Evolutionary conservation across 2,888 invertebrate genomes (phyloP).

Genomic region (Coenonympha arcania): DNA sequence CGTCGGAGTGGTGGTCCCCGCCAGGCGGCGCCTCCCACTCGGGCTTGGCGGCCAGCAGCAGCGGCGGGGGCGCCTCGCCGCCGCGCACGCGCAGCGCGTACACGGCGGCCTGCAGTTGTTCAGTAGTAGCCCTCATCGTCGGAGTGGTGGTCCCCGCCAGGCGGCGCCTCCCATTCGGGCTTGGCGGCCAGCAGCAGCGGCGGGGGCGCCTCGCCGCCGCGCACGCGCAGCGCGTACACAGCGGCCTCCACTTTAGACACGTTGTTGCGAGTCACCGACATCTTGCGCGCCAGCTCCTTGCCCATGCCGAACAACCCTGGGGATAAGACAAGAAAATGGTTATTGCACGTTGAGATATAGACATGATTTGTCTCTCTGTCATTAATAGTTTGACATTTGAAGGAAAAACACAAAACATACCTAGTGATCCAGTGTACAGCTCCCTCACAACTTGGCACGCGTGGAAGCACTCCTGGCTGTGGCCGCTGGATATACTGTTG

Average conservation of each 20-base stretch:
- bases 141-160: slow-evolving; percentile 32
- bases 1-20: slow-evolving; percentile 43
- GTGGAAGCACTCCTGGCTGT: slow-evolving; percentile 80
- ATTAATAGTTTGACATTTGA: too few relatives aligned
- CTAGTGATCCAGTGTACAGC: slow-evolving; percentile 77
- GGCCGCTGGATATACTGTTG: slow-evolving; percentile 84
- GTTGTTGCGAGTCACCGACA: slow-evolving; percentile 81
- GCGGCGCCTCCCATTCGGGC: slow-evolving; percentile 37
- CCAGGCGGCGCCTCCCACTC: slow-evolving; percentile 37
- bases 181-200: slow-evolving; percentile 43
- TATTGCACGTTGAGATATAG: too few relatives aligned
- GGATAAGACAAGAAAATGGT: not conserved
- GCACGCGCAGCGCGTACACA: slow-evolving; percentile 84
- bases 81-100: slow-evolving; percentile 84
- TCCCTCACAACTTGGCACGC: slow-evolving; percentile 81
- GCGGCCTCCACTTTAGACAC: slow-evolving; percentile 87
- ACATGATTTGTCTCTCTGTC: too few relatives aligned
- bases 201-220: slow-evolving; percentile 86
- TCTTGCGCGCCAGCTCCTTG: slow-evolving; percentile 80
- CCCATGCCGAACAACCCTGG: slow-evolving; percentile 46
- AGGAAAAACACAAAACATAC: too few relatives aligned
- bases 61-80: slow-evolving; percentile 81
- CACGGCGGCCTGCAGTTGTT: not conserved
- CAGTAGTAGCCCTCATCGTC: slow-evolving; percentile 58
- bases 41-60: slow-evolving; percentile 39